Conservation (phyloP, 2,888 invertebrate species). For the Limenitis arthemis region DNA sequence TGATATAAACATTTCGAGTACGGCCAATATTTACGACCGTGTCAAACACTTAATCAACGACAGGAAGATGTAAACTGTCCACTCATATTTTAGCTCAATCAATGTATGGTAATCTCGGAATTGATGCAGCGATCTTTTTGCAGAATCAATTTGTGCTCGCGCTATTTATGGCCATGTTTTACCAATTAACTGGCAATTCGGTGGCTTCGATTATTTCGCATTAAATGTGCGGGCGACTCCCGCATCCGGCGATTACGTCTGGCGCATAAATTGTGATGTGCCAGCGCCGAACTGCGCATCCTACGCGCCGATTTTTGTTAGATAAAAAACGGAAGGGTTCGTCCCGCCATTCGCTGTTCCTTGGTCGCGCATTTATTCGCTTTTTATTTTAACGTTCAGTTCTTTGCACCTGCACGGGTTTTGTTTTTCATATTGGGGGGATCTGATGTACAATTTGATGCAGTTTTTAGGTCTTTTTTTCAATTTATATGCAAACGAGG, state of each 20-base stretch:
- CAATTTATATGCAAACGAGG: not conserved
- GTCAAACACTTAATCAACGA: constrained; percentile 52
- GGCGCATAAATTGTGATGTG: constrained; percentile 67
- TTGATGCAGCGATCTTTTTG: constrained; percentile 41
- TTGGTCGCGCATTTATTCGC: constrained; percentile 32
- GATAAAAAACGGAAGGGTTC: constrained; percentile 59
- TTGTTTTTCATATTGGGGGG: constrained; percentile 47
- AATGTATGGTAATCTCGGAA: constrained; percentile 58
- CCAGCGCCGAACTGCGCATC: constrained; percentile 48
- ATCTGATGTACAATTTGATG: constrained; percentile 38
- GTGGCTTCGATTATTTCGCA: constrained; percentile 70
- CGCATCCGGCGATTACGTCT: constrained; percentile 70
- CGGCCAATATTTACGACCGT: constrained; percentile 45
- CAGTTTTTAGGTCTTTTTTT: not conserved
- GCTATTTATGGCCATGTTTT: constrained; percentile 64
- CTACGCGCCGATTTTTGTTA: constrained; percentile 61
- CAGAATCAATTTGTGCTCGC: constrained; percentile 60
- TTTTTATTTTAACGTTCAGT: constrained; percentile 53
- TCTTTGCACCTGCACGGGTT: constrained; percentile 62
- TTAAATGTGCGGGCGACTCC: constrained; percentile 68
- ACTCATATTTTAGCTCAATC: constrained; percentile 60
- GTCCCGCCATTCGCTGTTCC: constrained; percentile 25
- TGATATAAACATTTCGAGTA: constrained; percentile 41
- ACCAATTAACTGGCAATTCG: constrained; percentile 70
- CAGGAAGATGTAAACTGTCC: constrained; percentile 52